Evolutionary conservation across 2,888 invertebrate genomes (phyloP).

Genomic region (Tipula confusa): DNA sequence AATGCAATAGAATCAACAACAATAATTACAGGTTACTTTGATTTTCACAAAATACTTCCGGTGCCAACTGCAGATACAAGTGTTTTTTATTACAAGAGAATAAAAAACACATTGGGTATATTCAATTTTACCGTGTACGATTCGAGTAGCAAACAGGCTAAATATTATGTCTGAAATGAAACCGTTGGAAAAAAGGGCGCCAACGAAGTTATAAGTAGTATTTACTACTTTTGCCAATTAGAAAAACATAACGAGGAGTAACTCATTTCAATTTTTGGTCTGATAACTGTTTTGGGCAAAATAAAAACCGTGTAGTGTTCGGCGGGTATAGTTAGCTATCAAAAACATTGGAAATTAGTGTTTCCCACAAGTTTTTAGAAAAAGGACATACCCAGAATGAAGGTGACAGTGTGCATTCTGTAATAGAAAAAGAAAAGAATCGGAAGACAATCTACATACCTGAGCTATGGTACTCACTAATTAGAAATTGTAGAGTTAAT

Average conservation of each 20-base stretch:
- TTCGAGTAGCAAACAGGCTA: background rate
- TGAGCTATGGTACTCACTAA: background rate
- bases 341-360: constrained; percentile 37
- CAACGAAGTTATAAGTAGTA: background rate
- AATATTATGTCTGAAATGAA: background rate
- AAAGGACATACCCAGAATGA: background rate
- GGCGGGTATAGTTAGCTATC: constrained; percentile 37
- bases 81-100: background rate
- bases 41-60: constrained; percentile 1
- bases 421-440: constrained; percentile 37
- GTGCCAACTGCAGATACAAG: background rate
- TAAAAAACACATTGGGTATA: background rate
- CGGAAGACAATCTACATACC: constrained; percentile 34
- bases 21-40: background rate
- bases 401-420: constrained; percentile 36
- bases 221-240: background rate
- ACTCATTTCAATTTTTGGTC: constrained; percentile 40
- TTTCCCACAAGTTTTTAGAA: constrained; percentile 39
- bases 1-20: background rate
- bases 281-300: constrained; percentile 40
- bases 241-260: constrained; percentile 34
- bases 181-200: background rate
- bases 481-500: background rate
- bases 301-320: constrained; percentile 39
- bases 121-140: background rate